Percentiles rank a stretch among this genome's conserved stretches.
Evolutionary conservation across 2,113 vertebrate species (phyloP).

Genomic region (Zapornia atra): DNA sequence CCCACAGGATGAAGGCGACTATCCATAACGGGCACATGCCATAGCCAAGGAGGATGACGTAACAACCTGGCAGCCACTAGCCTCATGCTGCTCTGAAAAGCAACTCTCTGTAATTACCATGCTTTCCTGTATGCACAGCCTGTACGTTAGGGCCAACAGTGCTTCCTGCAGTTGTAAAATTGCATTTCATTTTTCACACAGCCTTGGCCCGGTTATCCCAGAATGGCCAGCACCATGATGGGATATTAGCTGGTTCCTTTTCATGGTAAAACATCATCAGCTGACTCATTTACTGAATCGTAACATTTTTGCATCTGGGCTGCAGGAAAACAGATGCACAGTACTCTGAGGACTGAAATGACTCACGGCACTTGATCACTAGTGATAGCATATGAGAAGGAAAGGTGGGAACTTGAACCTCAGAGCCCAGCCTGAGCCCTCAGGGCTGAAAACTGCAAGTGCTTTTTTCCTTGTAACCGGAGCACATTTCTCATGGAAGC

Average conservation of each 20-base stretch:
- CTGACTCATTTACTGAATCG: not conserved
- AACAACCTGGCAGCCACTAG: not conserved
- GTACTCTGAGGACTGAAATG: not conserved
- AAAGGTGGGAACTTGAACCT: not conserved
- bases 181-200: not conserved
- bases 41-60: not conserved
- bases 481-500: not conserved
- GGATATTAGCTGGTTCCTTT: not conserved
- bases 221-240: not conserved
- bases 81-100: not conserved
- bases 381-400: not conserved
- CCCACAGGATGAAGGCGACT: not conserved
- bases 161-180: not conserved
- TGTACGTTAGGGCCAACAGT: not conserved
- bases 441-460: not conserved
- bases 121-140: not conserved
- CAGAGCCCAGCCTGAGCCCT: not conserved
- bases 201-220: not conserved
- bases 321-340: not conserved
- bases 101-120: not conserved
- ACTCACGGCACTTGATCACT: not conserved
- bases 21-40: accelerated
- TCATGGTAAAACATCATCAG: not conserved
- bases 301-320: not conserved
- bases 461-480: not conserved